phyloP scores from a whole-genome alignment of 2,797 vertebrate species.

The Sebastes matsubarae region DNA sequence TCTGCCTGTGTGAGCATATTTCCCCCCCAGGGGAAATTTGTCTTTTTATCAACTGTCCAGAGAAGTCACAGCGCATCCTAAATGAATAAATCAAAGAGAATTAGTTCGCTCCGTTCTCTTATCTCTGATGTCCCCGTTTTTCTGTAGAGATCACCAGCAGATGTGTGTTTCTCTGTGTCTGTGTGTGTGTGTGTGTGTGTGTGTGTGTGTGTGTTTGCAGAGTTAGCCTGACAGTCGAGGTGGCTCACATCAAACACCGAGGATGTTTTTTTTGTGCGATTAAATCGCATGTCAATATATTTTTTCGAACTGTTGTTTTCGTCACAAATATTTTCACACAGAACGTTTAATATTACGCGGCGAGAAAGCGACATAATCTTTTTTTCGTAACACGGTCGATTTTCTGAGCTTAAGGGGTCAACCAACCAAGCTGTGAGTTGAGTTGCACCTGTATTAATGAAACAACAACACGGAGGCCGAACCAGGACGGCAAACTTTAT shows the following conservation, averaged over 20 bases:
- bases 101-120: conserved; percentile 72
- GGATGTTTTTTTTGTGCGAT: too few species aligned
- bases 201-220: conserved; percentile 14
- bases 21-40: conserved; percentile 76
- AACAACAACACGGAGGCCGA: too few species aligned
- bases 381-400: too few species aligned
- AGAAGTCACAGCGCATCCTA: conserved; percentile 69
- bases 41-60: conserved; percentile 86
- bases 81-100: conserved; percentile 82
- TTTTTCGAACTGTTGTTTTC: too few species aligned
- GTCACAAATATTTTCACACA: too few species aligned
- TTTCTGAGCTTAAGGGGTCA: too few species aligned
- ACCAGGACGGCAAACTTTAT: too few species aligned
- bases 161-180: conserved; percentile 23
- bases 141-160: conserved; percentile 61
- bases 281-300: too few species aligned
- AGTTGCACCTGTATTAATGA: too few species aligned
- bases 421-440: too few species aligned
- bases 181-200: conserved; percentile 7
- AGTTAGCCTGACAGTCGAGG: conserved; percentile 28
- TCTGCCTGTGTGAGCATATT: conserved; percentile 54
- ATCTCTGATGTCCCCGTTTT: conserved; percentile 69
- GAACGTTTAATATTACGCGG: too few species aligned
- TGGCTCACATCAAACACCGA: conserved; percentile 10
- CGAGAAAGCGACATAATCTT: too few species aligned